Percentiles rank a stretch among this genome's conserved stretches.
Evolutionary conservation across 2,113 vertebrate genomes (phyloP).

Genomic region (Pardalotus punctatus): DNA sequence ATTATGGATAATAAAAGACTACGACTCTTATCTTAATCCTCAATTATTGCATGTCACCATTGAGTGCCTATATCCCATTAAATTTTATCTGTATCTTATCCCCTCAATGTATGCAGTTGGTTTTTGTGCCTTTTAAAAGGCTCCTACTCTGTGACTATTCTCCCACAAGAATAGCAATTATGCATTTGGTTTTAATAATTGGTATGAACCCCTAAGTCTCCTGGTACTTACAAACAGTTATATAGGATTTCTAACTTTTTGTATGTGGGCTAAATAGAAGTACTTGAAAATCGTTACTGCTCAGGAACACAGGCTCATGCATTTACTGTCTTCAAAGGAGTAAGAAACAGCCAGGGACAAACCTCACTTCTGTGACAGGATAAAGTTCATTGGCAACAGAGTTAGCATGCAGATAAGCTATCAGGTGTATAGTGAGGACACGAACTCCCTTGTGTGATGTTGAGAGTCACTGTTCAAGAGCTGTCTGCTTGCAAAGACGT

Average conservation of each 20-base stretch:
- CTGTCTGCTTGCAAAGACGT: not conserved
- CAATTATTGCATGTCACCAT: not conserved
- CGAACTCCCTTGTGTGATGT: not conserved
- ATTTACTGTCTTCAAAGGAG: not conserved
- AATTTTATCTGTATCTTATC: constrained; percentile 53
- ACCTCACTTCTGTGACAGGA: not conserved
- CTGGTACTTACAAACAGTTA: constrained; percentile 19
- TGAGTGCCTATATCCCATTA: constrained; percentile 1
- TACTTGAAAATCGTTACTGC: constrained; percentile 8
- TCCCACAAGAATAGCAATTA: constrained; percentile 48
- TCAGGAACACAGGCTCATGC: not conserved
- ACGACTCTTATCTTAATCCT: constrained; percentile 54
- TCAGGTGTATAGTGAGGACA: not conserved
- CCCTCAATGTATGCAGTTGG: constrained; percentile 33
- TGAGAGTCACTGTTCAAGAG: not conserved
- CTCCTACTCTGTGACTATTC: constrained; percentile 19
- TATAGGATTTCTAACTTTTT: not conserved
- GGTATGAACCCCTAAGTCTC: not conserved
- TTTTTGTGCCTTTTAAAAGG: constrained; percentile 51
- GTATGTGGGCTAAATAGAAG: not conserved
- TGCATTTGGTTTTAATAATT: constrained; percentile 27
- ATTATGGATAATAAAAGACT: constrained; percentile 51
- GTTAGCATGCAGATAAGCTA: not conserved
- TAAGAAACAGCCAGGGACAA: not conserved
- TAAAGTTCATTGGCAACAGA: not conserved